Base-by-base conservation (phyloP, 2,888 invertebrate species). In the Lamellibrachia columna region DNA sequence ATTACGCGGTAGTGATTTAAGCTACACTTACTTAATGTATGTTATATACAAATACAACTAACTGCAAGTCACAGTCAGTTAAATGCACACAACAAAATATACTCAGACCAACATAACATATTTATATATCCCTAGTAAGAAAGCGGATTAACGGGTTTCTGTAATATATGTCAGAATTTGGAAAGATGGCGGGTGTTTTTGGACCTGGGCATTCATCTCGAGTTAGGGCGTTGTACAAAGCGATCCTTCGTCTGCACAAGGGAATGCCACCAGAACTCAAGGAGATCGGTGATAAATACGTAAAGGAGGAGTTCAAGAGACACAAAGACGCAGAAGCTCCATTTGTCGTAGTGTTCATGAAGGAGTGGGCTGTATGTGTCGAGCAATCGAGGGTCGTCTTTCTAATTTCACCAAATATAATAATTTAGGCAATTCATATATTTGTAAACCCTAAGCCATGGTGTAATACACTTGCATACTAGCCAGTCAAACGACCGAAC, bases 221-320 rank as follows among this genome's bases (percentile, higher is more conserved):
- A 52, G 98, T 98, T 0, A 97, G 98, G 91, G 97, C 97, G 55
- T 96, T 98, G 9, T 98, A 98, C 96, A 98, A 98, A 97, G 97
- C 98, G 1, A 97, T 98, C 95, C 97, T 98, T 93, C 97, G 98
- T 93, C 97, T 98, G 53, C 98, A 98, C 95, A 97, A 98, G 93
- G 98, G 98, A 3, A 96, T 98, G 91, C 98, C 98, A 0, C 95
- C 96, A 0, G 98, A 98, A 94, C 96, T 98, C 75, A 97, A 97
- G 92, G 97, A 97, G 4, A 95, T 98, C 55, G 98, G 98, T 0
- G 98, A 98, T 95, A 97, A 97, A 95, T 98, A 98, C 95, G 98
- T 98, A 0, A 97, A 97, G 94, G 98, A 98, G 94, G 98, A 99
- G 96, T 99, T 99, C 96, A 98, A 97, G 95, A 97, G 98, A 91